phyloP scores from a whole-genome alignment of 2,888 invertebrate species.

The Helobdella robusta region DNA sequence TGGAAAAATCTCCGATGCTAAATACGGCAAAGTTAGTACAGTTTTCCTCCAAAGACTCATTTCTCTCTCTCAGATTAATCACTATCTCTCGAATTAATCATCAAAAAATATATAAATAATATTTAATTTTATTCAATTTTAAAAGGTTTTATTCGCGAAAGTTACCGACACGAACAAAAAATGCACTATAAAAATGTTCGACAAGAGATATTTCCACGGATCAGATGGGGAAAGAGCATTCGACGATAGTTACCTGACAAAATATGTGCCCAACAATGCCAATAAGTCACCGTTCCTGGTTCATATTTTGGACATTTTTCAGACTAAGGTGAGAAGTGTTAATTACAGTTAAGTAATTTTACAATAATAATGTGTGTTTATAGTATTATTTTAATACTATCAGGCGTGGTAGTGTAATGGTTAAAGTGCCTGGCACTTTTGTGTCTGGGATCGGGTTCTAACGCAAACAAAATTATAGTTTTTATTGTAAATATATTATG shows the following conservation, averaged over 20 bases:
- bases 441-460: no score
- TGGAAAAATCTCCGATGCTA: slow-evolving; percentile 13
- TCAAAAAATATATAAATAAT: no score
- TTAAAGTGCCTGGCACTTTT: no score
- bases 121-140: neutral
- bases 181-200: slow-evolving; percentile 17
- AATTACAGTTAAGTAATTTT: neutral
- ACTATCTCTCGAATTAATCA: no score
- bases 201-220: slow-evolving; percentile 1
- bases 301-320: slow-evolving; percentile 20
- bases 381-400: no score
- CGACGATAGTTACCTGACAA: neutral
- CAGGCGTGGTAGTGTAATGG: no score
- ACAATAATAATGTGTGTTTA: neutral
- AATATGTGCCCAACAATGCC: slow-evolving; percentile 5
- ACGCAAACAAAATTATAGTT: no score
- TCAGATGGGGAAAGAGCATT: neutral
- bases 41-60: neutral
- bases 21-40: neutral
- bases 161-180: neutral
- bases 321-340: slow-evolving; percentile 13
- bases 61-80: no score
- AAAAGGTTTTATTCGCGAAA: slow-evolving; percentile 16
- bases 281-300: slow-evolving; percentile 22
- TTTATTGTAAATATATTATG: no score